A percentile compares a stretch with the other conserved stretches of the same genome.
These are phyloP conservation scores for Sebastes cheni DNA, from an alignment of 2,797 vertebrate genomes.

Conservation along the genomic window DNA sequence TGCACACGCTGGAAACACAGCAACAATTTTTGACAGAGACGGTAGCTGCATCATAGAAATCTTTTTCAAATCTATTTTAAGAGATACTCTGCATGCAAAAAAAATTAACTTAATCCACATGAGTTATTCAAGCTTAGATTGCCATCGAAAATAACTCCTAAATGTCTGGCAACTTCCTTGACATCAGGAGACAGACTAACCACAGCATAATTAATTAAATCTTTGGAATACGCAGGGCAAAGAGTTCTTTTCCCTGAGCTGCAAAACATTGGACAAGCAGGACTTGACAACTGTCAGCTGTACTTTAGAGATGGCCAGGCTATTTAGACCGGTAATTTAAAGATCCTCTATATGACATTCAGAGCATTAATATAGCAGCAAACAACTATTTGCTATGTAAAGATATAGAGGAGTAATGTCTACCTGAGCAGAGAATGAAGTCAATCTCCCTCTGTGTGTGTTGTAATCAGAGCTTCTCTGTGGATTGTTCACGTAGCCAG, in stretches of 20 bases:
- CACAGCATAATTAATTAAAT: conserved; percentile 33
- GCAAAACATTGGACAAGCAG: conserved; percentile 16
- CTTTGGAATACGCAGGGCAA: conserved; percentile 25
- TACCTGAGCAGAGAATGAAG: neutral
- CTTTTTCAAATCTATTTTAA: neutral
- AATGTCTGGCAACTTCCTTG: conserved; percentile 21
- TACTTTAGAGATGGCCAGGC: neutral
- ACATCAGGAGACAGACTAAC: conserved; percentile 25
- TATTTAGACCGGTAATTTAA: neutral
- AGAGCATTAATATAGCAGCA: neutral
- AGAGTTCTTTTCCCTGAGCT: conserved; percentile 10
- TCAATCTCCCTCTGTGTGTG: too few relatives aligned
- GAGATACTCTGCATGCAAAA: conserved; percentile 5
- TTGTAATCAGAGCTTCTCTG: too few relatives aligned
- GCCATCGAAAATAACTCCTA: conserved; percentile 6
- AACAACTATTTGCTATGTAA: neutral
- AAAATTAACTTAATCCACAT: neutral
- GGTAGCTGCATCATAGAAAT: neutral
- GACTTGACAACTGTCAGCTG: conserved; percentile 17
- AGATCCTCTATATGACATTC: neutral
- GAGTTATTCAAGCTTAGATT: conserved; percentile 4
- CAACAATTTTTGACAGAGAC: neutral
- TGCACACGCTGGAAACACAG: neutral
- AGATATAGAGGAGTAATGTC: neutral
- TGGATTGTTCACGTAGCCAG: too few relatives aligned